These are phyloP conservation scores for Brienomyrus longianalis DNA, from an alignment of 2,113 vertebrate genomes.

Conservation along the genomic window DNA sequence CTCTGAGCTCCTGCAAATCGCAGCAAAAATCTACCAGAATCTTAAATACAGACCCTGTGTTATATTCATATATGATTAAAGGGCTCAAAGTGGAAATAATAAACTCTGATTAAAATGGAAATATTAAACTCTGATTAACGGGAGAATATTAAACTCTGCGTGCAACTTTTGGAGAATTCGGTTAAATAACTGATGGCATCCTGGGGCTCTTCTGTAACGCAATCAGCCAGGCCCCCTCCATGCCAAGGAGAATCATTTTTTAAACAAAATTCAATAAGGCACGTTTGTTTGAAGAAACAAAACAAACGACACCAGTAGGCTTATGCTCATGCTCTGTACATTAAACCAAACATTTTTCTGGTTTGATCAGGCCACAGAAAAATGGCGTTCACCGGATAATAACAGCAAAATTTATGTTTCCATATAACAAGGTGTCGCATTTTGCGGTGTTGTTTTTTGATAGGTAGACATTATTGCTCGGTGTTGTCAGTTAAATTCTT, in stretches of 20 bases:
- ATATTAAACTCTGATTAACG: constrained; percentile 7
- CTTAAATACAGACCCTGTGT: background rate
- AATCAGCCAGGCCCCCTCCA: background rate
- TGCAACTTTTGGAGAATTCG: background rate
- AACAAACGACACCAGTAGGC: background rate
- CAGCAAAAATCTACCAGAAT: background rate
- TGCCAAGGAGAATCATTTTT: background rate
- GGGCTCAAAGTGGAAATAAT: background rate
- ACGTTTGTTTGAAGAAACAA: background rate
- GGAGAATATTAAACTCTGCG: background rate
- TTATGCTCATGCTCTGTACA: background rate
- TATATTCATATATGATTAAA: constrained; percentile 1
- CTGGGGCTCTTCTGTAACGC: background rate
- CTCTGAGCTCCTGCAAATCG: background rate
- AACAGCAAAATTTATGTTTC: background rate
- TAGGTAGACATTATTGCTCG: background rate
- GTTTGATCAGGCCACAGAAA: background rate
- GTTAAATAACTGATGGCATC: background rate
- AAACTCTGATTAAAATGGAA: background rate
- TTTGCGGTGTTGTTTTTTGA: background rate
- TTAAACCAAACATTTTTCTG: background rate
- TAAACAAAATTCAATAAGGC: background rate
- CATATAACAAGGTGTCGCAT: background rate
- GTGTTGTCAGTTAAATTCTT: background rate
- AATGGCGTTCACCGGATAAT: background rate